A percentile compares a stretch with the other conserved stretches of the same genome.
These are phyloP conservation scores for Silurus asotus DNA, from an alignment of 2,113 vertebrate species.

Conservation along the genomic window DNA sequence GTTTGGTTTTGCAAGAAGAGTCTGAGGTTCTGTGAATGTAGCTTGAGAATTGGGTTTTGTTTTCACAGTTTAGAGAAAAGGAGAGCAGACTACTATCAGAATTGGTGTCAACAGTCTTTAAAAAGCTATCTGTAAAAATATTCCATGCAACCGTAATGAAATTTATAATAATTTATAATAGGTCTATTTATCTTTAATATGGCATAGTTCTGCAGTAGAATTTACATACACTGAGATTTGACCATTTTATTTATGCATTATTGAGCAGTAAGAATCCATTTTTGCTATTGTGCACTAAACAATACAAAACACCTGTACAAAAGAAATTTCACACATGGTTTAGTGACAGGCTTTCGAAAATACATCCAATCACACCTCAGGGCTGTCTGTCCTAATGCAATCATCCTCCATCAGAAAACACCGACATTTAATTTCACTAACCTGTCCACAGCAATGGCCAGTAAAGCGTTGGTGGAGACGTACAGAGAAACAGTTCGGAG, in stretches of 20 bases:
- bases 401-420: not conserved
- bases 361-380: conserved; percentile 2
- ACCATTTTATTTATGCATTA: not conserved
- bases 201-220: not conserved
- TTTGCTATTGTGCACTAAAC: not conserved
- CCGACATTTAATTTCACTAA: conserved; percentile 83
- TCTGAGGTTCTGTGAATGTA: too few relatives aligned
- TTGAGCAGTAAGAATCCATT: not conserved
- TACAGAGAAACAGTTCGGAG: conserved; percentile 89
- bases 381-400: conserved; percentile 29
- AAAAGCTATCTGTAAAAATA: not conserved
- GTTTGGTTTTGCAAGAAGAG: too few relatives aligned
- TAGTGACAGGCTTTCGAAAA: conserved; percentile 16
- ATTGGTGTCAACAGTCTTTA: not conserved
- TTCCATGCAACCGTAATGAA: not conserved
- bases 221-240: not conserved
- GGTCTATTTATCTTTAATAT: not conserved
- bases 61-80: too few relatives aligned
- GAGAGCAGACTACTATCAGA: not conserved
- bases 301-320: not conserved
- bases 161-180: not conserved
- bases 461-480: conserved; percentile 92
- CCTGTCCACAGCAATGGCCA: conserved; percentile 96
- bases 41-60: too few relatives aligned
- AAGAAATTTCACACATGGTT: conserved; percentile 71